Base-by-base conservation (phyloP, 2,888 invertebrate species). In the Hemithea aestivaria region DNA sequence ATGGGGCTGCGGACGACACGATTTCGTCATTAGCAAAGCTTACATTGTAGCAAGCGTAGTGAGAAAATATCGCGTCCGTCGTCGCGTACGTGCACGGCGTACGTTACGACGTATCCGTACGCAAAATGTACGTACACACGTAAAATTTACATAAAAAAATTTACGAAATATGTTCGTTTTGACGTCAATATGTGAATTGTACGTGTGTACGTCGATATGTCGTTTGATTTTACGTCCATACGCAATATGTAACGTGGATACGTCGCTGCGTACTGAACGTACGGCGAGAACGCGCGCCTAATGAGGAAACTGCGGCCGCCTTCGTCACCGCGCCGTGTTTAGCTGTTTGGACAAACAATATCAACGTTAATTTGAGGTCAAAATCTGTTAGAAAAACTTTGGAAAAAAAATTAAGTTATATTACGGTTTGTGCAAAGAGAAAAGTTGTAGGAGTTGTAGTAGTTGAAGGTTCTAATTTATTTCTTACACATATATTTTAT, bases 21-120 rank as follows among this genome's bases (percentile, higher is more conserved):
- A 69, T 78, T 77, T 79, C 82, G 61, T 82, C 83, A 75, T 74
- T 77, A 74, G 83, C 82, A 73, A 83, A 84, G 85, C 85, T 82
- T 81, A 79, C 83, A 48, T 69, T 28, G 9, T 62, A 71, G 85
- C 84, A 84, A 84, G 84, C 85, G 76, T 73, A 73, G 78, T 71
- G 80, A 76, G 81, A 76, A 77, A 76, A 64, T 55, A 53, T 61
- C 63, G 63, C 68, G 66, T 60, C 65, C 59, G 50, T 50, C 53
- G 51, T 35, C 38, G 45, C 51, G 42, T 21, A 42, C 40, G 38
- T 29, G 41, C 26, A 16, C 2, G 16, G 16, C 16, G 16, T 16
- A 32, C 22, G 30, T 35, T 5, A 16, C 16, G 16, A 16, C 16
- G 5, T 16, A 16, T 16, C 16, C 16, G 16, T 16, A n/a, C n/a